Evolutionary conservation across 35 echinoderm and acorn worm species (phyloP).

Genomic region (Patiria miniata): DNA sequence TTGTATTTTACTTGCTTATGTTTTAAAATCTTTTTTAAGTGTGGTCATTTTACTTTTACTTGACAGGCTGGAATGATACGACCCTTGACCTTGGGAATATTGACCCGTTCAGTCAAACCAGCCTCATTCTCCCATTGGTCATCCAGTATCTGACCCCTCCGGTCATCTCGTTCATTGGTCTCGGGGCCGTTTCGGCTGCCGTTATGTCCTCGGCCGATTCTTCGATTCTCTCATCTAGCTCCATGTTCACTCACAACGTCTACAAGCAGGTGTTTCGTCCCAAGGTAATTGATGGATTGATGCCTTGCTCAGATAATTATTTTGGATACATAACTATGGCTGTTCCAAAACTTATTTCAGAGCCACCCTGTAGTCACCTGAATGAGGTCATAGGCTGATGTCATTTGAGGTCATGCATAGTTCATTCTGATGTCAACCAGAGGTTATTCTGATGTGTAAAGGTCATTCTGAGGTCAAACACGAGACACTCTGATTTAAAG

Average conservation of each 20-base stretch:
- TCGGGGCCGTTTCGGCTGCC: constrained; percentile 74
- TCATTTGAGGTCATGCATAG: too few species aligned
- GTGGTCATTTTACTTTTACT: background rate
- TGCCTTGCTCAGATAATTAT: background rate
- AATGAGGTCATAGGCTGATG: too few species aligned
- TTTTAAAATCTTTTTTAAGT: too few species aligned
- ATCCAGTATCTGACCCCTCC: constrained; percentile 74
- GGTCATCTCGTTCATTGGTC: constrained; percentile 67
- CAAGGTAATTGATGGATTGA: background rate
- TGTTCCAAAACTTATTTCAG: background rate
- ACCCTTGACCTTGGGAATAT: background rate
- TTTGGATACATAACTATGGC: too few species aligned
- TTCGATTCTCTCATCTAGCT: constrained; percentile 67
- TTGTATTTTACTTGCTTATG: too few species aligned
- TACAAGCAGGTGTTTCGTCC: constrained; percentile 67
- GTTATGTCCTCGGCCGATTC: constrained; percentile 85
- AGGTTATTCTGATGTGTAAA: too few species aligned
- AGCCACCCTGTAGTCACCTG: too few species aligned
- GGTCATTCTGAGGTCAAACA: too few species aligned
- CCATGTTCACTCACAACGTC: constrained; percentile 78
- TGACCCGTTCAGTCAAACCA: constrained; percentile 20
- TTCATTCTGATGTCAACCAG: too few species aligned
- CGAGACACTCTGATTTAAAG: too few species aligned
- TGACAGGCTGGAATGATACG: constrained; percentile 49
- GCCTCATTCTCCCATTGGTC: constrained; percentile 61